Evolutionary conservation across 2,888 invertebrate species (phyloP), one percentile per base, ranked within the genome.

Genomic region (Apocheima hispidaria): DNA sequence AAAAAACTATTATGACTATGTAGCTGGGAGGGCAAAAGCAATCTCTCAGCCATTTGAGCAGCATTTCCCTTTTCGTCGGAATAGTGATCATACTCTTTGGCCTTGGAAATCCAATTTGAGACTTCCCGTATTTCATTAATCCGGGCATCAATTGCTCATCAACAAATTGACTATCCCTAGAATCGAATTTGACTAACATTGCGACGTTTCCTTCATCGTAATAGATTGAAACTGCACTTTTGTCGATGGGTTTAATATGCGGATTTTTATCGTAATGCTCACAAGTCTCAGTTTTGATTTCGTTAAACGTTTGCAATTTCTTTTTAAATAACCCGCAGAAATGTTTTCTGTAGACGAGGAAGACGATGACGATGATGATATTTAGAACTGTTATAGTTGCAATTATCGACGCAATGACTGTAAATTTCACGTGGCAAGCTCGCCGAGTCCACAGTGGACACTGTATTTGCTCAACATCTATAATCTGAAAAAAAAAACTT

Each of bases 91-190:
- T 67, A 41, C 68, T 79, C 48, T 71, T 70, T 21, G 46, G 46
- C 20, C 36, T 48, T 14, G 56, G 56, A 7, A 48, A 40, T 20
- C 79, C 77, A 49, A 85, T 68, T 63, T 81, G 82, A 9, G 87
- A 55, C 51, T 79, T 74, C 57, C 81, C 82, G 50, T 81, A 78
- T 35, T 73, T 72, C 63, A 75, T 81, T 57, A 90, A 72, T n/a
- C 77, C 81, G 1, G 89, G 84, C 51, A 91, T 54, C n/a, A 92
- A 72, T 69, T 89, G 84, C 65, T 83, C 83, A 3, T 82, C 66
- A 2, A 90, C 82, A 67, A 92, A 91, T 58, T 87, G 86, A 68
- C 87, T 83, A 44, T 92, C 92, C 14, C 74, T 75, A 55, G 33
- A 16, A 53, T 64, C 63, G 23, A 41, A 60, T 20, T 28, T 30